A percentile compares a stretch with the other conserved stretches of the same genome.
Conservation (phyloP, 2,888 invertebrate species). For the Biston betularia region DNA sequence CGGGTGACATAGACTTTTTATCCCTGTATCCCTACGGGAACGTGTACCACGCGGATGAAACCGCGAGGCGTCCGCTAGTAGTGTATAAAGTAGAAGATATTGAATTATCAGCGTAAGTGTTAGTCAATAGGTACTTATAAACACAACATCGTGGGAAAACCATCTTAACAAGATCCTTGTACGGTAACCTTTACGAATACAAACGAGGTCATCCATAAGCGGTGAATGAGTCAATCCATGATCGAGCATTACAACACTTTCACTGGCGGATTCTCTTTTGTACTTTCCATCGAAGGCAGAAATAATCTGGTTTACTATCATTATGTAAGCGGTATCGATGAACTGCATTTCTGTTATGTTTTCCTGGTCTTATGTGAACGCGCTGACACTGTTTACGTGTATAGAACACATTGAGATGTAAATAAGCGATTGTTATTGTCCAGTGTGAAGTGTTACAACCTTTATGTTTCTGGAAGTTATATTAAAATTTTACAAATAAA, state of each 20-base stretch:
- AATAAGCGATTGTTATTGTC: not conserved
- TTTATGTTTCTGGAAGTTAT: no score
- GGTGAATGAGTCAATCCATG: slow-evolving; percentile 48
- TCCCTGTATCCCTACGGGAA: no score
- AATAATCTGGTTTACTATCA: slow-evolving; percentile 50
- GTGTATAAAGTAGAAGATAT: no score
- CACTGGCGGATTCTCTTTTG: slow-evolving; percentile 56
- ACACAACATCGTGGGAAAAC: slow-evolving; percentile 41
- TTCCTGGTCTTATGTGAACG: slow-evolving; percentile 32
- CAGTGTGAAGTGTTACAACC: not conserved
- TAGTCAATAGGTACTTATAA: slow-evolving; percentile 32
- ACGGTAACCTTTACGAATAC: slow-evolving; percentile 16
- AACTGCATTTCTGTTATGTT: slow-evolving; percentile 31
- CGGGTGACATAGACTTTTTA: no score
- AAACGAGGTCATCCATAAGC: slow-evolving; percentile 38
- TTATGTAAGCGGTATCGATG: slow-evolving; percentile 46
- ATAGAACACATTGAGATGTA: slow-evolving; percentile 1
- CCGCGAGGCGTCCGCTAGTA: no score
- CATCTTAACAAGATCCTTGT: slow-evolving; percentile 38
- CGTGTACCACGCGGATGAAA: no score
- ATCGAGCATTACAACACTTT: slow-evolving; percentile 50
- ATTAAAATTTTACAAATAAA: no score
- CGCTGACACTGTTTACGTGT: not conserved
- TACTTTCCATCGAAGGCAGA: slow-evolving; percentile 48
- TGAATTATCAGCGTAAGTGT: not conserved